Evolutionary conservation across 1,140 invertebrate genomes (phyloP), one percentile per base, ranked within the genome.

Genomic region (Drosophila takahashii): DNA sequence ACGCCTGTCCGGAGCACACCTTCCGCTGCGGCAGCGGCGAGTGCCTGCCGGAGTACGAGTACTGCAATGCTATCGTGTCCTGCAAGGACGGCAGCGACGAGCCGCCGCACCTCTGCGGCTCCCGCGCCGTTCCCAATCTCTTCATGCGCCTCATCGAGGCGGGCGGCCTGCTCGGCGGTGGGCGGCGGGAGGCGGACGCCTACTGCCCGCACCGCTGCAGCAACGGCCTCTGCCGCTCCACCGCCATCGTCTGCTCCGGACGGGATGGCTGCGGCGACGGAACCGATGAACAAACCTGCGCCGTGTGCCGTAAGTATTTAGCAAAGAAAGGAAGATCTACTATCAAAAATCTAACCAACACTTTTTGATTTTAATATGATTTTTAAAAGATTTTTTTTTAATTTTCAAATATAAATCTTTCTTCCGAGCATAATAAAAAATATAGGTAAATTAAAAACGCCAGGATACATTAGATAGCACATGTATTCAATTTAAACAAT

Each of bases 191-290:
- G 29, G 54, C 70, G 15, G 79, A 79, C 15, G 77, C 81, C 45
- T 92, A 92, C 69, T 98, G 96, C 83, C 96, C 96, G 9, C 95
- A 97, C 81, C 94, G 95, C 51, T 98, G 97, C 92, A 94, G 94
- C 47, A 98, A 98, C 92, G 96, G 97, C 0, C 93, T 96, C 45
- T 98, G 97, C 91, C 94, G 97, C 60, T 97, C 96, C 22, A 96
- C 96, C 11, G 97, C 97, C 0, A 96, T 98, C 51, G 94, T 96
- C 3, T 98, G 97, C 92, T 97, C 96, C 10, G 97, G 97, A 8
- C 93, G 95, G 10, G 97, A 98, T 91, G 97, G 97, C 29, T 98
- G 97, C 89, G 97, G 97, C 6, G 97, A 98, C 93, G 96, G 96
- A 70, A 96, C 95, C 42, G 97, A 98, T 90, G 97, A 98, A 93